phyloP scores from a whole-genome alignment of 2,797 vertebrate species.

The Yasuhikotakia modesta region DNA sequence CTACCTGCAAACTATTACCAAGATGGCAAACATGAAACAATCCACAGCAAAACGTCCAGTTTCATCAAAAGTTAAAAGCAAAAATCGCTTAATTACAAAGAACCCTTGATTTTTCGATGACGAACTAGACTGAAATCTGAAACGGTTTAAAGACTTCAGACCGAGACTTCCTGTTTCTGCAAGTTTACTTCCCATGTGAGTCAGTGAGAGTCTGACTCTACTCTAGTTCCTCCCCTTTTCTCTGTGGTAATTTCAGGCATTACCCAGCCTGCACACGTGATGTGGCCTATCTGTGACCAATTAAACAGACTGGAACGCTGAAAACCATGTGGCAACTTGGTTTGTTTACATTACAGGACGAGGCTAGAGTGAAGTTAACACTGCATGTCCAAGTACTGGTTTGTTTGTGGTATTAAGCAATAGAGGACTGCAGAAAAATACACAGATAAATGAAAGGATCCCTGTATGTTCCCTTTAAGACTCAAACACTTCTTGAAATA shows the following conservation, averaged over 20 bases:
- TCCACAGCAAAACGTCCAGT: background rate
- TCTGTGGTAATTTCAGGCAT: background rate
- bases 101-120: too few relatives aligned
- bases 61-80: background rate
- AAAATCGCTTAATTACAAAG: background rate
- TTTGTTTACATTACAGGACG: background rate
- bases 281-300: slow-evolving; percentile 16
- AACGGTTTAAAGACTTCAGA: slow-evolving; percentile 35
- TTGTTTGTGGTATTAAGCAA: background rate
- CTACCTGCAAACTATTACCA: background rate
- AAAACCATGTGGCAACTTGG: background rate
- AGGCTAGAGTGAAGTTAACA: background rate
- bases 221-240: slow-evolving; percentile 52
- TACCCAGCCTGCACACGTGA: slow-evolving; percentile 3
- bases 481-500: too few relatives aligned
- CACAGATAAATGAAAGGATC: too few relatives aligned
- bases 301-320: slow-evolving; percentile 22
- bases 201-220: slow-evolving; percentile 33
- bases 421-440: background rate
- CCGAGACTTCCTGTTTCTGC: slow-evolving; percentile 69
- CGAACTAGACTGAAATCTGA: background rate
- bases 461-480: too few relatives aligned
- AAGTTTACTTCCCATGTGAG: slow-evolving; percentile 70
- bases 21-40: background rate
- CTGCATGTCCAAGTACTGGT: background rate